Evolutionary conservation across 2,797 vertebrate species (phyloP), one percentile per base, ranked within the genome.

Genomic region (Liparis tanakae): DNA sequence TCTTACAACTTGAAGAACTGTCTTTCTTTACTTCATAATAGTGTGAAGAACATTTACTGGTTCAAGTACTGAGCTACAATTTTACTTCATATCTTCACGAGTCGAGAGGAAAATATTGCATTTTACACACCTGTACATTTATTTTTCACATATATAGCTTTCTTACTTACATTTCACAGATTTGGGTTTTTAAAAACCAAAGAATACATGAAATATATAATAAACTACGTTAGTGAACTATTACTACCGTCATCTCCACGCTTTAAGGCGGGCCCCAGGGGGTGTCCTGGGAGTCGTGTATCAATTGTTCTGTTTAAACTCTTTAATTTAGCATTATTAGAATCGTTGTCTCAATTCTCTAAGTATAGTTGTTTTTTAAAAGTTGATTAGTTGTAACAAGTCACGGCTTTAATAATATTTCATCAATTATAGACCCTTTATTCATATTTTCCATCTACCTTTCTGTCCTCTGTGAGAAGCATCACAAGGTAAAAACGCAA

Each of bases 1-100:
- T 92, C 88, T 93, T 92, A 88, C 86, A 88, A 94, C 91, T 90
- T 91, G 87, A 90, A 61, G 30, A 74, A 33, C 15, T 75, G 57
- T 5, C 33, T 53, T 53, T 22, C 50, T 51, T 53, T 14, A 14
- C 3, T 43, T 34, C n/a, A 13, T 30, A 13, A 0, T 22, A 0
- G 14, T 1, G 44, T 2, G 50, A 30, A 63, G 48, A 33, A 22
- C 14, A 15, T 61, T 22, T 67, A 54, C 10, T 17, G 1, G 6
- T 33, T 34, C 18, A 14, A 50, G 18, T 13, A 20, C 30, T 10
- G 7, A 7, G 1, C 3, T 46, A 5, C 20, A 60, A 1, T 60
- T 46, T 12, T 17, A 15, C n/a, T 6, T n/a, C 12, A n/a, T 18
- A n/a, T 18, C 17, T 48, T 48, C 6, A 7, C 44, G 3, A 48